Evolutionary conservation across 2,797 vertebrate species (phyloP).

Genomic region (Pygocentrus nattereri): DNA sequence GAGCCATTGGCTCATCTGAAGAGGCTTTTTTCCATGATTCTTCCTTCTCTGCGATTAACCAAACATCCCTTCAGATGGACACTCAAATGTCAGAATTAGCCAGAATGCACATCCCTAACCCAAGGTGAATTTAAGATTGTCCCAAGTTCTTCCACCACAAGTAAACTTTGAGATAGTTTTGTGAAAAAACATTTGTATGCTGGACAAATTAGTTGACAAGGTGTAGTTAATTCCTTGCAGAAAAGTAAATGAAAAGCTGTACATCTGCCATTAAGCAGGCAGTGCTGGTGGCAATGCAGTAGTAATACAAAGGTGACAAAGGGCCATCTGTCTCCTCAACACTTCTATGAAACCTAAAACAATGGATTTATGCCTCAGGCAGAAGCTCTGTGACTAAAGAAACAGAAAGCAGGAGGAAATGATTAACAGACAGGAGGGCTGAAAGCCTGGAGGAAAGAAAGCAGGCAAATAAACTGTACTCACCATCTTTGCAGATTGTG

Average conservation of each 20-base stretch:
- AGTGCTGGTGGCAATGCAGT: not conserved
- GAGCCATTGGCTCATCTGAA: too few species aligned
- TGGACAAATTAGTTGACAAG: not conserved
- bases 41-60: too few species aligned
- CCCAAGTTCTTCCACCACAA: too few species aligned
- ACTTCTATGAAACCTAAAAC: not conserved
- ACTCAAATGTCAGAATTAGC: too few species aligned
- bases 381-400: not conserved
- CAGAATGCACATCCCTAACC: too few species aligned
- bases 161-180: too few species aligned
- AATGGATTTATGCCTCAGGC: not conserved
- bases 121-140: too few species aligned
- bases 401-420: not conserved
- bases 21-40: too few species aligned
- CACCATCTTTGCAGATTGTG: constrained; percentile 99
- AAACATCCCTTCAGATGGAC: too few species aligned
- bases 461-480: constrained; percentile 69
- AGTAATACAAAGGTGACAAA: not conserved
- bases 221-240: not conserved
- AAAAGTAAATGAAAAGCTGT: not conserved
- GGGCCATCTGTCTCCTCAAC: not conserved
- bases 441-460: not conserved
- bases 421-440: not conserved
- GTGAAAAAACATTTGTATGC: too few species aligned
- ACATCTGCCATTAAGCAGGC: not conserved